phyloP scores from a whole-genome alignment of 2,113 vertebrate species.

The Puma concolor region DNA sequence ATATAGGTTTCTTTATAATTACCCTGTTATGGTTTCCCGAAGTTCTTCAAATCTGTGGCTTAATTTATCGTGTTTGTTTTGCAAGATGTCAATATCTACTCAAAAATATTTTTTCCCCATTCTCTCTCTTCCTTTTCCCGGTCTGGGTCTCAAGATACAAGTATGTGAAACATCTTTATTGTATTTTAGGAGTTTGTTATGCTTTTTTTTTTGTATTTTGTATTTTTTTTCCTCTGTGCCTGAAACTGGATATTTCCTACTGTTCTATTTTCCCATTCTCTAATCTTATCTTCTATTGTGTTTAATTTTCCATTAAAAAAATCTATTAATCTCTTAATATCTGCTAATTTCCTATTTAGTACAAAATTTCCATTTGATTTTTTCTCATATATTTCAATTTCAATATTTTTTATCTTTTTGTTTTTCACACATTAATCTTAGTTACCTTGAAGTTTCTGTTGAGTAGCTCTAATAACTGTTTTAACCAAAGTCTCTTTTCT shows the following conservation, averaged over 20 bases:
- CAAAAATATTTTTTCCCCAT: not conserved
- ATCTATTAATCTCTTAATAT: not conserved
- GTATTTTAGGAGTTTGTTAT: not conserved
- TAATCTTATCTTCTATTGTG: constrained; percentile 32
- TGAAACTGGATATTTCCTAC: not conserved
- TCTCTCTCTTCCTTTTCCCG: not conserved
- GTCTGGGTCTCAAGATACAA: not conserved
- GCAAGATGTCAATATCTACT: not conserved
- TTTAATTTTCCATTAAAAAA: not conserved
- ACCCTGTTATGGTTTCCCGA: not conserved
- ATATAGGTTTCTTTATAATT: not conserved
- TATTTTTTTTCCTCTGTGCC: not conserved
- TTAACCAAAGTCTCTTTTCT: not conserved
- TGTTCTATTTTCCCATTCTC: not conserved
- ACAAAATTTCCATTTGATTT: not conserved
- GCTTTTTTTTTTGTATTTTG: not conserved
- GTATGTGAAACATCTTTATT: not conserved
- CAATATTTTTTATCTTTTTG: not conserved
- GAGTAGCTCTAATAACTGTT: not conserved
- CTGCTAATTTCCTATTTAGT: not conserved
- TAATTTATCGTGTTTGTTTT: not conserved
- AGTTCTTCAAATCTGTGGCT: not conserved
- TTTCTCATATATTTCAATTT: not conserved
- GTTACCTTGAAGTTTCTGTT: not conserved
- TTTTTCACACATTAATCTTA: not conserved